Conservation (phyloP, 1,140 invertebrate genomes). For the Caenorhabditis tropicalis region DNA sequence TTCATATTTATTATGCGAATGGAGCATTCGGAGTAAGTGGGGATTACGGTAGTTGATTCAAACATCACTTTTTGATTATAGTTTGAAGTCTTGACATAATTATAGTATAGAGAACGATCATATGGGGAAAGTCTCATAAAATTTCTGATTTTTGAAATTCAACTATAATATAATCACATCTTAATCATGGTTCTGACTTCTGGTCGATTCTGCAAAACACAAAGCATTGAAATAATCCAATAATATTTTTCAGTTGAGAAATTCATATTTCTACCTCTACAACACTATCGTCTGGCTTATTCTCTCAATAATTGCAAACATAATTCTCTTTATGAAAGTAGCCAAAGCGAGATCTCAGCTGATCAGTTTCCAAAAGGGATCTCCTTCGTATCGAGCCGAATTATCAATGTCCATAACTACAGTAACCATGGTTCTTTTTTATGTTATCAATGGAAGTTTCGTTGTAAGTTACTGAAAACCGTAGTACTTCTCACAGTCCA, state of each 20-base stretch:
- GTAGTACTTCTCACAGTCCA: too few relatives aligned
- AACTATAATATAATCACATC: too few relatives aligned
- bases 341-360: not conserved
- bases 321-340: not conserved
- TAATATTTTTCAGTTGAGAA: not conserved
- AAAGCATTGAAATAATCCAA: too few relatives aligned
- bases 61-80: too few relatives aligned
- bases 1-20: not conserved
- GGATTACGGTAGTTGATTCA: too few relatives aligned
- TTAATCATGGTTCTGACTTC: too few relatives aligned
- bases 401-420: not conserved
- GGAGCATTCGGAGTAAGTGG: not conserved
- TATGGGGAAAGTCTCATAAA: too few relatives aligned
- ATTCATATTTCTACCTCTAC: not conserved
- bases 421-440: not conserved
- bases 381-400: not conserved
- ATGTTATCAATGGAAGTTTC: slow-evolving; percentile 12
- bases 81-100: too few relatives aligned
- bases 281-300: not conserved
- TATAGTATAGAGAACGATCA: too few relatives aligned
- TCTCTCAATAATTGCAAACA: not conserved
- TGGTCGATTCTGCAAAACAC: too few relatives aligned
- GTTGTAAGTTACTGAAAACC: too few relatives aligned
- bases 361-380: not conserved
- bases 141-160: too few relatives aligned